Percentiles rank a stretch among this genome's conserved stretches.
phyloP scores from a whole-genome alignment of 2,888 invertebrate species.

The Nephrotoma flavescens region DNA sequence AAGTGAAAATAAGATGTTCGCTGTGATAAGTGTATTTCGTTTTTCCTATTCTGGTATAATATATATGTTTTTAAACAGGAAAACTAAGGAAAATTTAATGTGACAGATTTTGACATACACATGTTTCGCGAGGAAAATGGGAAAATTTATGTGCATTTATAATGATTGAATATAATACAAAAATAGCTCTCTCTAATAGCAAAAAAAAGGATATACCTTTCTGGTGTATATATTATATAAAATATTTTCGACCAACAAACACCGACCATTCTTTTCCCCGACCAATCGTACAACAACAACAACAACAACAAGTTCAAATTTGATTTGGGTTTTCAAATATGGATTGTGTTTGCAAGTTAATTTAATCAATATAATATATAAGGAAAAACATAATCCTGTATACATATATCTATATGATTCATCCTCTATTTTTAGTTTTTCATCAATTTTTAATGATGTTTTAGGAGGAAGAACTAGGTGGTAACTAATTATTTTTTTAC shows the following conservation, averaged over 20 bases:
- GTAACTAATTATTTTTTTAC: not conserved
- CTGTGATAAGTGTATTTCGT: not conserved
- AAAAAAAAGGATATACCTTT: not conserved
- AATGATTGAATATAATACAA: not conserved
- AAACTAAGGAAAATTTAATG: not conserved
- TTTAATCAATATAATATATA: not conserved
- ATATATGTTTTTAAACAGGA: not conserved
- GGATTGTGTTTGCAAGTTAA: not conserved
- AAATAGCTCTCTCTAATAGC: not conserved
- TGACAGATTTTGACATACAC: not conserved
- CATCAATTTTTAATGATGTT: not conserved
- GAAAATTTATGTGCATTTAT: not conserved
- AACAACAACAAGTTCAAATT: not conserved
- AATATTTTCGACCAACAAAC: not conserved
- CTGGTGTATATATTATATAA: not conserved
- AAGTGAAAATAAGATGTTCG: not conserved
- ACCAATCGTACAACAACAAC: not conserved
- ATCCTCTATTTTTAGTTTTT: not conserved
- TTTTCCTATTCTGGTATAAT: no score
- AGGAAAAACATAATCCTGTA: not conserved
- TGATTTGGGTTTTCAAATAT: not conserved
- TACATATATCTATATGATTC: not conserved
- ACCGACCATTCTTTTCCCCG: not conserved
- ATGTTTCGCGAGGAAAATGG: not conserved
- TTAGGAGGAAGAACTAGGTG: not conserved